A percentile compares a stretch with the other conserved stretches of the same genome.
Evolutionary conservation across 2,797 vertebrate species (phyloP).

Genomic region (Alectoris magna): DNA sequence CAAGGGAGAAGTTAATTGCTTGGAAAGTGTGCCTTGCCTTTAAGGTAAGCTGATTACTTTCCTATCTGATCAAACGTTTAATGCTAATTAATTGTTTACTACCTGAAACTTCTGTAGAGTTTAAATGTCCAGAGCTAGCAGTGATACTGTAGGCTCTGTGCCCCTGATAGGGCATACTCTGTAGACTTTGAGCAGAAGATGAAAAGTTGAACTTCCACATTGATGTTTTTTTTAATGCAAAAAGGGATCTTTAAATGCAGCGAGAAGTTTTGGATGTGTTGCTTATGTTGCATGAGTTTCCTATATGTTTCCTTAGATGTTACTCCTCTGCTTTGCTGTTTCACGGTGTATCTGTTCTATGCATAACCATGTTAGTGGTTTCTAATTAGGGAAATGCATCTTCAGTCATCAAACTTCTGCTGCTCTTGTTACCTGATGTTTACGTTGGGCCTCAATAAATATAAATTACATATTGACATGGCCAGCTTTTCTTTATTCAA

Average conservation of each 20-base stretch:
- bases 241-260: background rate
- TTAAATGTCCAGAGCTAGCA: background rate
- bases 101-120: background rate
- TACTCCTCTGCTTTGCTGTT: background rate
- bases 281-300: background rate
- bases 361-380: background rate
- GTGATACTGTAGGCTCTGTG: background rate
- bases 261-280: background rate
- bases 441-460: background rate
- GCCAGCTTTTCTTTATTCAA: background rate
- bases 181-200: background rate
- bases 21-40: slow-evolving; percentile 94
- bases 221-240: background rate
- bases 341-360: background rate
- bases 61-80: slow-evolving; percentile 11
- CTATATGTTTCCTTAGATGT: background rate
- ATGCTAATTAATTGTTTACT: slow-evolving; percentile 29
- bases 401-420: background rate
- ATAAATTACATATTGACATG: background rate
- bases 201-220: background rate
- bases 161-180: background rate
- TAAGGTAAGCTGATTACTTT: slow-evolving; percentile 81
- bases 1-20: slow-evolving; percentile 90
- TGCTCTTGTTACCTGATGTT: background rate
- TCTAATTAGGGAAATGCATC: background rate